Evolutionary conservation across 2,888 invertebrate species (phyloP).

Genomic region (Acleris cristana): DNA sequence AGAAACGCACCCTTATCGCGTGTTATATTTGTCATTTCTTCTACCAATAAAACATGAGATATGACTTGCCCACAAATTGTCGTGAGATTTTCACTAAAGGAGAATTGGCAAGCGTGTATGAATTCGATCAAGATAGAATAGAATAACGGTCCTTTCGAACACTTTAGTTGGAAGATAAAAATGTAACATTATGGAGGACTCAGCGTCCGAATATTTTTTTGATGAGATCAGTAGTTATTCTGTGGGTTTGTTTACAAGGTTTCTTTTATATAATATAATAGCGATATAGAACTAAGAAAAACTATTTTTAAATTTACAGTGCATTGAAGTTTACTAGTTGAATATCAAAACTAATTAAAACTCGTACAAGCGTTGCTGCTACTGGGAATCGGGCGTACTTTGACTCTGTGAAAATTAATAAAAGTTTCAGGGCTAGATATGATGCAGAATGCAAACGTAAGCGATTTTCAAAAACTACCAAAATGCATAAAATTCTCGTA

Average conservation of each 20-base stretch:
- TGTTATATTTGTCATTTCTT: constrained; percentile 39
- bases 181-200: constrained; percentile 22
- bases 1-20: constrained; percentile 35
- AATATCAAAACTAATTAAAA: too few species aligned
- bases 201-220: constrained; percentile 10
- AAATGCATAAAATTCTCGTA: too few species aligned
- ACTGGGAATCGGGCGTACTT: too few species aligned
- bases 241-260: constrained; percentile 10
- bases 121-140: constrained; percentile 35
- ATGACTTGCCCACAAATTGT: constrained; percentile 38
- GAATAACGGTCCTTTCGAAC: constrained; percentile 21
- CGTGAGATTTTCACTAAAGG: constrained; percentile 35
- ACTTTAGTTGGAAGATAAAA: constrained; percentile 26
- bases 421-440: too few species aligned
- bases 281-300: not conserved
- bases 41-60: constrained; percentile 37
- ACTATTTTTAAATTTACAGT: too few species aligned
- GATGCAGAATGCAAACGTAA: too few species aligned
- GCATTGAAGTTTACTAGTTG: too few species aligned
- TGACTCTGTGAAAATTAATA: too few species aligned
- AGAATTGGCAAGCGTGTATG: constrained; percentile 34
- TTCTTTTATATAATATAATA: not conserved
- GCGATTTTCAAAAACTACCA: too few species aligned
- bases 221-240: not conserved
- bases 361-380: too few species aligned